Percentiles rank a stretch among this genome's conserved stretches.
These are phyloP conservation scores for Bilobella aurantiaca DNA, from an alignment of 1,140 invertebrate species.

Conservation along the genomic window DNA sequence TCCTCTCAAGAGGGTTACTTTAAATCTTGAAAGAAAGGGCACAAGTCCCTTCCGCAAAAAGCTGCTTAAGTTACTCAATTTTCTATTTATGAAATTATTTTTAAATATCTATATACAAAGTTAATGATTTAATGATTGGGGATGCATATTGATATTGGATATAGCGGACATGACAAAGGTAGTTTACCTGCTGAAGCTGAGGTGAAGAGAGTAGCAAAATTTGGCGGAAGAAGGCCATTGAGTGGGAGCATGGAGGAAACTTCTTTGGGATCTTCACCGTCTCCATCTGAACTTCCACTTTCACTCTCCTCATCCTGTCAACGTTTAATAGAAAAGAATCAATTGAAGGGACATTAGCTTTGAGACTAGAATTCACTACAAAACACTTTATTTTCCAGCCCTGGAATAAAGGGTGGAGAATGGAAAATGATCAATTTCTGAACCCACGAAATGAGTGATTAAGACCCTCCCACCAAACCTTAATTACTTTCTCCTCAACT, in stretches of 20 bases:
- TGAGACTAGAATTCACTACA: too few relatives aligned
- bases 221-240: conserved; percentile 30
- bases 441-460: too few relatives aligned
- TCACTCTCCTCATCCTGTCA: conserved; percentile 32
- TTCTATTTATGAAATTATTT: background rate
- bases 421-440: too few relatives aligned
- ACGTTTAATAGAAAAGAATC: background rate
- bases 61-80: background rate
- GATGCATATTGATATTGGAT: too few relatives aligned
- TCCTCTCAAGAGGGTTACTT: background rate
- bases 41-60: background rate
- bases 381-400: too few relatives aligned
- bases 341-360: too few relatives aligned
- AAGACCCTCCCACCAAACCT: too few relatives aligned
- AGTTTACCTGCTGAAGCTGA: conserved; percentile 23
- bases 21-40: background rate
- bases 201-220: conserved; percentile 30
- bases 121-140: too few relatives aligned
- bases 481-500: too few relatives aligned
- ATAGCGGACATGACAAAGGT: too few relatives aligned
- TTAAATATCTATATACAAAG: too few relatives aligned
- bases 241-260: conserved; percentile 23
- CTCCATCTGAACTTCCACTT: conserved; percentile 29
- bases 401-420: too few relatives aligned
- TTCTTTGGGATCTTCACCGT: conserved; percentile 26